These are phyloP conservation scores for Chelonus formosanus DNA, from an alignment of 2,888 invertebrate genomes.

Conservation along the genomic window DNA sequence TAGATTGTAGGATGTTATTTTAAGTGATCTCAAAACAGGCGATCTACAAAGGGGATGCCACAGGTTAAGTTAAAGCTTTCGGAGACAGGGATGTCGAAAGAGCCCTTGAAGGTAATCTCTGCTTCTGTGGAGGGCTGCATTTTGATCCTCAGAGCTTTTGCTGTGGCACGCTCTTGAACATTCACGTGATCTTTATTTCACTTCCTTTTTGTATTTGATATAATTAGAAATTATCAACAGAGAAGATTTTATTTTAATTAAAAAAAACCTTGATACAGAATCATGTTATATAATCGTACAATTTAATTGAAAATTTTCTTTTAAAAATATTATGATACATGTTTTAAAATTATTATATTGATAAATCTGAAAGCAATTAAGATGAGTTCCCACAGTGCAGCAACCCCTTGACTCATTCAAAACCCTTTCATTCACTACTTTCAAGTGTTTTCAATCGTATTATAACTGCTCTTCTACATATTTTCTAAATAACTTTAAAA, in stretches of 20 bases:
- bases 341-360: too few relatives aligned
- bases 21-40: constrained; percentile 51
- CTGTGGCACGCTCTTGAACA: constrained; percentile 56
- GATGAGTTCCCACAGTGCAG: too few relatives aligned
- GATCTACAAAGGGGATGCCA: constrained; percentile 28
- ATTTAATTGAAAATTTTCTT: too few relatives aligned
- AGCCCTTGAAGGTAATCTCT: constrained; percentile 60
- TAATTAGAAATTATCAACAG: constrained; percentile 13
- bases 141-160: constrained; percentile 61
- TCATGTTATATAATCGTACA: too few relatives aligned
- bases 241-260: constrained; percentile 34
- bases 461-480: too few relatives aligned
- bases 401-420: too few relatives aligned
- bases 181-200: constrained; percentile 28
- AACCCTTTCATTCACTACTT: too few relatives aligned
- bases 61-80: constrained; percentile 9
- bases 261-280: too few relatives aligned
- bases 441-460: too few relatives aligned
- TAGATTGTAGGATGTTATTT: constrained; percentile 54
- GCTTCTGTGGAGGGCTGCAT: constrained; percentile 51
- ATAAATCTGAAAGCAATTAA: too few relatives aligned
- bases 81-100: constrained; percentile 35
- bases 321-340: too few relatives aligned
- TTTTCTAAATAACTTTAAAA: constrained; percentile 34
- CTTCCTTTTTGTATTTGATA: background rate